phyloP scores from a whole-genome alignment of 2,888 invertebrate species.

The Colostygia pectinataria region DNA sequence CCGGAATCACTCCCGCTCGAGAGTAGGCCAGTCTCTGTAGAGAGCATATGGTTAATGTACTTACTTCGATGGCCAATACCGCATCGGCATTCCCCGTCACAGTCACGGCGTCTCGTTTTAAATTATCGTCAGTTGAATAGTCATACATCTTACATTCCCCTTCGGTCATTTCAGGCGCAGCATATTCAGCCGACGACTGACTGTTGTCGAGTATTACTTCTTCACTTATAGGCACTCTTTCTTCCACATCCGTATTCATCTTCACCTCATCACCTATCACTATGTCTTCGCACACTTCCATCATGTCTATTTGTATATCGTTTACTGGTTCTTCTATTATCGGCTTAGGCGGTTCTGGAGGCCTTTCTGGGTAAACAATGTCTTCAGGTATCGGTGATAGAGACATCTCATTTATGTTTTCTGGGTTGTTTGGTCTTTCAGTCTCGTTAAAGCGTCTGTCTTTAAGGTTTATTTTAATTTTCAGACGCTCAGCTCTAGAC shows the following conservation, averaged over 20 bases:
- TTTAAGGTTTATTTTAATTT: slow-evolving; percentile 20
- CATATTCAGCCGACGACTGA: slow-evolving; percentile 58
- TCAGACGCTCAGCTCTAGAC: background rate
- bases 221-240: slow-evolving; percentile 49
- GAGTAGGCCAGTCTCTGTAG: too few relatives aligned
- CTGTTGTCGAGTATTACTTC: slow-evolving; percentile 73
- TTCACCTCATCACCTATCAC: slow-evolving; percentile 70
- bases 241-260: slow-evolving; percentile 51
- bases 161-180: slow-evolving; percentile 33
- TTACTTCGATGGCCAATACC: slow-evolving; percentile 74
- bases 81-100: slow-evolving; percentile 72
- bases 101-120: slow-evolving; percentile 60
- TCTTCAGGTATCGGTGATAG: slow-evolving; percentile 5
- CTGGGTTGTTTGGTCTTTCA: background rate
- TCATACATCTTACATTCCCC: slow-evolving; percentile 67
- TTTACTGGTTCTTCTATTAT: slow-evolving; percentile 45
- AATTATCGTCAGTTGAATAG: slow-evolving; percentile 66
- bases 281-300: slow-evolving; percentile 77
- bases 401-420: background rate
- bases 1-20: too few relatives aligned
- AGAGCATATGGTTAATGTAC: too few relatives aligned
- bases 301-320: slow-evolving; percentile 72
- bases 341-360: background rate
- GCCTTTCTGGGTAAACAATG: background rate
- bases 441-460: too few relatives aligned